A percentile compares a stretch with the other conserved stretches of the same genome.
Evolutionary conservation across 2,888 invertebrate genomes (phyloP).

Genomic region (Nasonia oneida): DNA sequence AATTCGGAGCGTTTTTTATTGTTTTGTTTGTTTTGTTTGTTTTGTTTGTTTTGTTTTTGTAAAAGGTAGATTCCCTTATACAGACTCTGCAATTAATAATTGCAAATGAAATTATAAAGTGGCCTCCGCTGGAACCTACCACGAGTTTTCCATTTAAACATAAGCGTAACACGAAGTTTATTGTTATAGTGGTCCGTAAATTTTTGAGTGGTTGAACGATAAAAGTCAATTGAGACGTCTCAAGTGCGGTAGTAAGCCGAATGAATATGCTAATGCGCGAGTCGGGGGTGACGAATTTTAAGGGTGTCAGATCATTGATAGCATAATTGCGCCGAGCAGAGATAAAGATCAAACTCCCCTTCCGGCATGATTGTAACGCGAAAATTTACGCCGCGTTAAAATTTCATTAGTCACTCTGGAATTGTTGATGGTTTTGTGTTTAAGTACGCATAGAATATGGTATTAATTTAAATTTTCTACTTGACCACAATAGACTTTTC

Average conservation of each 20-base stretch:
- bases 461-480: too few relatives aligned
- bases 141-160: too few relatives aligned
- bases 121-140: too few relatives aligned
- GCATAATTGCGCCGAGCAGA: not conserved
- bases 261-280: not conserved
- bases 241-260: constrained; percentile 10
- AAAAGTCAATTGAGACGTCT: constrained; percentile 28
- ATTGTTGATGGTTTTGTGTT: not conserved
- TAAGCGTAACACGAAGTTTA: not conserved
- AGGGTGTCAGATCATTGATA: constrained; percentile 19
- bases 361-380: not conserved
- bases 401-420: not conserved
- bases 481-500: not conserved
- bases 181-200: not conserved
- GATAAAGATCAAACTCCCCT: not conserved
- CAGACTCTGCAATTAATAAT: too few relatives aligned
- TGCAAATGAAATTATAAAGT: too few relatives aligned
- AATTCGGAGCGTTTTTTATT: too few relatives aligned
- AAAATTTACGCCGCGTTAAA: not conserved
- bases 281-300: not conserved
- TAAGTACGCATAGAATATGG: too few relatives aligned
- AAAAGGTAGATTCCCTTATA: too few relatives aligned
- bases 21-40: too few relatives aligned
- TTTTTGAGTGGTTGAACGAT: not conserved
- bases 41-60: too few relatives aligned